phyloP scores from a whole-genome alignment of 1,140 invertebrate genomes.

The Stegodyphus mimosarum region DNA sequence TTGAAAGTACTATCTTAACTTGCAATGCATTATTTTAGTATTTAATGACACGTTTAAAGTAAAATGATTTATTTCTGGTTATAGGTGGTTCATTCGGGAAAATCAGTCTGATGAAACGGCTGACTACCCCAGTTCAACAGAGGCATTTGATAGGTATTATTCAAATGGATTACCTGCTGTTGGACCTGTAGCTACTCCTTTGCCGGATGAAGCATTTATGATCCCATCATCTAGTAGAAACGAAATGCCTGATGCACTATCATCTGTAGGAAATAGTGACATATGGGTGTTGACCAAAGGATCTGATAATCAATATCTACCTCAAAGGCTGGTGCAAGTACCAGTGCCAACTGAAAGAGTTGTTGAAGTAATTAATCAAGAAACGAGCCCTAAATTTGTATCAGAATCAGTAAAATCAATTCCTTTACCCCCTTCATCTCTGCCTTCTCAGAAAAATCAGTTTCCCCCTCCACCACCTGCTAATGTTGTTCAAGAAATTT shows the following conservation, averaged over 20 bases:
- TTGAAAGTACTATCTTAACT: no score
- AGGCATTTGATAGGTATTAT: constrained; percentile 46
- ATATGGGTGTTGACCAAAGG: constrained; percentile 39
- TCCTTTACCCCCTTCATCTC: background rate
- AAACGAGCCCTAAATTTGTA: background rate
- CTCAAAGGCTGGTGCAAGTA: constrained; percentile 32
- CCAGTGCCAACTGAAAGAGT: constrained; percentile 15
- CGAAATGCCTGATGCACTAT: background rate
- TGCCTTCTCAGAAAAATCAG: background rate
- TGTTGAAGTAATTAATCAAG: constrained; percentile 18
- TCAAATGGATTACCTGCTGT: constrained; percentile 26
- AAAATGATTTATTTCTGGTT: background rate
- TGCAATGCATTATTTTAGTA: background rate
- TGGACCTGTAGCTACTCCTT: constrained; percentile 55
- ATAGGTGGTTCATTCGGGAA: constrained; percentile 23
- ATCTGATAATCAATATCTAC: constrained; percentile 26
- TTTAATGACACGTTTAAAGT: background rate
- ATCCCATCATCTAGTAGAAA: constrained; percentile 28
- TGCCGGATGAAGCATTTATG: constrained; percentile 36
- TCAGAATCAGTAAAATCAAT: constrained; percentile 8
- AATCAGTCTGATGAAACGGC: constrained; percentile 28
- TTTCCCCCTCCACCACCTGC: background rate
- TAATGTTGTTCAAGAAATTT: constrained; percentile 27
- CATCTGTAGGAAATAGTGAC: background rate
- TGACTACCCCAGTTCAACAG: constrained; percentile 1